A percentile compares a stretch with the other conserved stretches of the same genome.
These are phyloP conservation scores for Tympanuchus pallidicinctus DNA, from an alignment of 2,113 vertebrate species.

Conservation along the genomic window DNA sequence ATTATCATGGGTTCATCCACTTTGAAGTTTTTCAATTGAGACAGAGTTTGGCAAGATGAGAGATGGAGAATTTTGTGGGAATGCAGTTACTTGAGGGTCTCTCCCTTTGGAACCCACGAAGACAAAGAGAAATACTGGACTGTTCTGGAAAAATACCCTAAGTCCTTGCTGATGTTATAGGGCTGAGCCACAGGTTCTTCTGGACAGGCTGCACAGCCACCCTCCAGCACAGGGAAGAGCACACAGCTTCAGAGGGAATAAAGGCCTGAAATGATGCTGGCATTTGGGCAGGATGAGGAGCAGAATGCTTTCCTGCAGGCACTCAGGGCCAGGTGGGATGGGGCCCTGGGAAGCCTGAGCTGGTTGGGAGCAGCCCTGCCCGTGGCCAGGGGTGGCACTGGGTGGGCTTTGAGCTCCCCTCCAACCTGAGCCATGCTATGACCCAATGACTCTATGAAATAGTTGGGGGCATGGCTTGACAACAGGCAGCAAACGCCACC, in stretches of 20 bases:
- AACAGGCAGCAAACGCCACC: conserved; percentile 63
- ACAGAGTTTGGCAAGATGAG: not conserved
- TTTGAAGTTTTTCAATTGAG: accelerated
- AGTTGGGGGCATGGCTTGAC: not conserved
- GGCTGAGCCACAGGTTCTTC: no score
- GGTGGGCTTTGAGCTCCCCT: no score
- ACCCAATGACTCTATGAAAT: no score
- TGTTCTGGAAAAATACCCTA: not conserved
- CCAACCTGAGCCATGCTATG: no score
- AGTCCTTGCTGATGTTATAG: not conserved
- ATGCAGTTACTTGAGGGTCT: not conserved
- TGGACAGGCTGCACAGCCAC: not conserved
- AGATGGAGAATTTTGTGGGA: not conserved
- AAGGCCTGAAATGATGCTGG: not conserved
- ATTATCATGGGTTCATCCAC: accelerated
- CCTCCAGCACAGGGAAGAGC: not conserved
- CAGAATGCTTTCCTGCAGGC: accelerated
- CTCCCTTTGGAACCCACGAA: not conserved
- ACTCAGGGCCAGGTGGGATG: no score
- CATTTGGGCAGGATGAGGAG: not conserved
- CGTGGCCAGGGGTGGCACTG: no score
- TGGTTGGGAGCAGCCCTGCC: no score
- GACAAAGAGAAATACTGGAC: not conserved
- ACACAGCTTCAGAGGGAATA: not conserved
- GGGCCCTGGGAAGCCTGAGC: no score